Evolutionary conservation across 2,888 invertebrate species (phyloP), one percentile per base, ranked within the genome.

Genomic region (Plemyria rubiginata): DNA sequence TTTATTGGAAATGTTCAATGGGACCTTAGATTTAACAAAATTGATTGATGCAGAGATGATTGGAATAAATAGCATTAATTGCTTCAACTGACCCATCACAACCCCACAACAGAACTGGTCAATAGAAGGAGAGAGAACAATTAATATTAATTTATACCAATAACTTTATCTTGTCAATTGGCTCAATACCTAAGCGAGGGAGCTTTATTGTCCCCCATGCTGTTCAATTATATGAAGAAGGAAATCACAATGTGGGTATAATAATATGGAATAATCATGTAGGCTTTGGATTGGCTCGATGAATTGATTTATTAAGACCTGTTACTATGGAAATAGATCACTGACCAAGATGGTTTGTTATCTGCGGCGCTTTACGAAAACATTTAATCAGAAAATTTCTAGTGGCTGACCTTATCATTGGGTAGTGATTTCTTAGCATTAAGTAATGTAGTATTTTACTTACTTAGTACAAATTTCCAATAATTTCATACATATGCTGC

Each of bases 141-240:
- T 82, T 74, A 78, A 83, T 71, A 80, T 76, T 81, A 80, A 86
- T 85, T 81, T 76, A 73, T 74, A 70, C 72, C 78, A 79, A 84
- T 83, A 75, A 77, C 65, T 4, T 52, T 45, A 58, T 66, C 59
- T 61, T 70, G 64, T 74, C 80, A 85, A 84, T 84, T 84, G 83
- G 54, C 70, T 66, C 11, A 22, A 66, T 68, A 72, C n/a, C n/a
- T 70, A 71, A 71, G 71, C 64, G 65, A 29, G 62, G 66, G 56
- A 49, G 51, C 40, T 59, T 67, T 57, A 60, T 61, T 65, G 62
- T 53, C 43, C 43, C 28, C 48, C 29, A 46, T 28, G 3, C 16
- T 55, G 12, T 55, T 29, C 57, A 62, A 62, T 62, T 43, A 53
- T 36, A 38, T 8, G 4, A 28, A 45, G 38, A n/a, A 55, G 38